phyloP scores from a whole-genome alignment of 2,797 vertebrate species.

The Podarcis lilfordi region DNA sequence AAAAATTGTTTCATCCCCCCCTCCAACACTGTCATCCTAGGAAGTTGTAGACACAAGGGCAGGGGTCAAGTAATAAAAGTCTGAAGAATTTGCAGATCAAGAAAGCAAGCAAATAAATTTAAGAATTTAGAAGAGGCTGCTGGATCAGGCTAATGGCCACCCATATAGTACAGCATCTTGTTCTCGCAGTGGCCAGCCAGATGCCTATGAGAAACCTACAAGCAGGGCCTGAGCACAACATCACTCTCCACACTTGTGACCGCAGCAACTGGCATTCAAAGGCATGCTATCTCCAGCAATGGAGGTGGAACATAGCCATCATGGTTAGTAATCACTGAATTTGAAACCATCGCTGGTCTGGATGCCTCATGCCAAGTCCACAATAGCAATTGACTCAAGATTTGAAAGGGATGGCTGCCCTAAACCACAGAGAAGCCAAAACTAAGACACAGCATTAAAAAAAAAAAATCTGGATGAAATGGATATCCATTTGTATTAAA shows the following conservation, averaged over 20 bases:
- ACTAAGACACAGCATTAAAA: too few relatives aligned
- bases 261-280: too few relatives aligned
- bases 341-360: neutral
- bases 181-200: too few relatives aligned
- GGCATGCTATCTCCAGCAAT: too few relatives aligned
- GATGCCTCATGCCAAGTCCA: neutral
- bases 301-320: too few relatives aligned
- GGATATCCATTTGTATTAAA: neutral
- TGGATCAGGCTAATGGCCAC: too few relatives aligned
- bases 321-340: neutral
- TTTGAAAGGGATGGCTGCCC: neutral
- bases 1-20: neutral
- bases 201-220: too few relatives aligned
- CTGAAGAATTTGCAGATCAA: neutral
- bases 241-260: too few relatives aligned
- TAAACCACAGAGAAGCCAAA: neutral
- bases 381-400: neutral
- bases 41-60: neutral
- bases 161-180: too few relatives aligned
- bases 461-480: neutral
- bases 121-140: neutral
- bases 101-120: neutral
- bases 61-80: neutral
- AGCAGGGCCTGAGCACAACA: too few relatives aligned
- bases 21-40: neutral